Evolutionary conservation across 2,113 vertebrate species (phyloP).

Genomic region (Sylvilagus bachmani): DNA sequence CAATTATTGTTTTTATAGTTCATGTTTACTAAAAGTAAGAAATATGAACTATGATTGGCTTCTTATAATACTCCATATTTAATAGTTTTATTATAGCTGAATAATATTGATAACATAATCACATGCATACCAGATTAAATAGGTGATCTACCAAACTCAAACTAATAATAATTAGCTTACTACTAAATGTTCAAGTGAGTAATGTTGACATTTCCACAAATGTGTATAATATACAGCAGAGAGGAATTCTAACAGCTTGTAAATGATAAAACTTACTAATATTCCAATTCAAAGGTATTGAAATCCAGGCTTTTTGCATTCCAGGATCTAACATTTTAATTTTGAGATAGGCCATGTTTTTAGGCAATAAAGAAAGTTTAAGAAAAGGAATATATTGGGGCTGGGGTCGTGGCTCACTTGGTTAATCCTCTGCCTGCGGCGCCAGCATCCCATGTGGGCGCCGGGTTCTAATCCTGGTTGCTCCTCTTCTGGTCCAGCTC

Average conservation of each 20-base stretch:
- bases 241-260: neutral
- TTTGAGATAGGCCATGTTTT: neutral
- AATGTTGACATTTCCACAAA: neutral
- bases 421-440: too few relatives aligned
- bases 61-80: constrained; percentile 26
- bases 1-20: constrained; percentile 44
- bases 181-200: neutral
- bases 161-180: constrained; percentile 14
- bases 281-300: neutral
- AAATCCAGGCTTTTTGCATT: neutral
- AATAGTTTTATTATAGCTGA: neutral
- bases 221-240: neutral
- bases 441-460: too few relatives aligned
- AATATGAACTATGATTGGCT: neutral
- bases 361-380: neutral
- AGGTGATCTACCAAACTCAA: neutral
- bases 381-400: neutral
- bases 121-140: neutral
- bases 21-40: constrained; percentile 23
- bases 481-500: too few relatives aligned
- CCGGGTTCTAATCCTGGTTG: too few relatives aligned
- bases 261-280: neutral
- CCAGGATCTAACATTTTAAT: neutral
- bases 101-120: neutral
- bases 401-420: too few relatives aligned